Conservation (phyloP, 2,888 invertebrate genomes). For the Erebia aethiops region DNA sequence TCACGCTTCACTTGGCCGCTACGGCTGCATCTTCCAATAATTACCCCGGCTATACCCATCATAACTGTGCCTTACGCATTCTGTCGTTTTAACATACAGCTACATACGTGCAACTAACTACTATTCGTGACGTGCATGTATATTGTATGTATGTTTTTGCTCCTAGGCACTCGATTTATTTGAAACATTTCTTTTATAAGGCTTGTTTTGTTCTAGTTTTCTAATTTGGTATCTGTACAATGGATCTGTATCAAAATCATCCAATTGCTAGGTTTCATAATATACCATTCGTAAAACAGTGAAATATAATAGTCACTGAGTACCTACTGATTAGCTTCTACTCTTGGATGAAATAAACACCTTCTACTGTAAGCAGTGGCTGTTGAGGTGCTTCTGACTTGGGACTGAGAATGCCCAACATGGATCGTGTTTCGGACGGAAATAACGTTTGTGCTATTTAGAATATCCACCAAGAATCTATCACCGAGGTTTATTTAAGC, state of each 20-base stretch:
- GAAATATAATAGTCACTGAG: too few relatives aligned
- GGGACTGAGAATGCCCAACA: too few relatives aligned
- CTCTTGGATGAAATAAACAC: too few relatives aligned
- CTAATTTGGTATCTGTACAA: background rate
- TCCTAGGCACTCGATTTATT: background rate
- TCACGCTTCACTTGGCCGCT: conserved; percentile 39
- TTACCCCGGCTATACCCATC: conserved; percentile 42
- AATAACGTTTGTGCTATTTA: too few relatives aligned
- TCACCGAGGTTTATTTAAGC: too few relatives aligned
- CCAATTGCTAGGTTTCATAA: too few relatives aligned
- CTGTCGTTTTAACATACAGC: conserved; percentile 13
- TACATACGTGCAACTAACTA: background rate
- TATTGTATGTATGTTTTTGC: conserved; percentile 1
- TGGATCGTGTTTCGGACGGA: too few relatives aligned
- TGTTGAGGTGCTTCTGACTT: too few relatives aligned
- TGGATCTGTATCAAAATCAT: background rate
- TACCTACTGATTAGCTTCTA: too few relatives aligned
- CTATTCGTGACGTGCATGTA: background rate
- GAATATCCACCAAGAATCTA: too few relatives aligned
- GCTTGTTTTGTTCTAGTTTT: background rate
- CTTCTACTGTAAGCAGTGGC: too few relatives aligned
- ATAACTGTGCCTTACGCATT: conserved; percentile 29
- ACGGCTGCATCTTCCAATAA: conserved; percentile 55
- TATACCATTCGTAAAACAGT: too few relatives aligned
- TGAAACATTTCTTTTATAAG: background rate